These are phyloP conservation scores for Drosophila carrolli DNA, from an alignment of 1,140 invertebrate genomes.

Conservation along the genomic window DNA sequence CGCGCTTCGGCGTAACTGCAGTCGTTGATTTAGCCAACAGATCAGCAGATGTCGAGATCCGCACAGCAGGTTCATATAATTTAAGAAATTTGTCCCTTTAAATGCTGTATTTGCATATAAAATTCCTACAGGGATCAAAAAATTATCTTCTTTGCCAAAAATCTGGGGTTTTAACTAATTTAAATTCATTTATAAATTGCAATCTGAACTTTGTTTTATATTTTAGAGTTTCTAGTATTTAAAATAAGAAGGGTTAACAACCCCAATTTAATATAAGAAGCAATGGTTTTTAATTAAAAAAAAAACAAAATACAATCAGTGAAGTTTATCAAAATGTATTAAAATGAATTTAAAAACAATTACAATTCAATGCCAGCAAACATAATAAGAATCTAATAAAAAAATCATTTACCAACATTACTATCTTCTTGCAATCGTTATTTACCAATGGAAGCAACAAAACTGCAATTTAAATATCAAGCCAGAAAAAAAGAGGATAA, in stretches of 20 bases:
- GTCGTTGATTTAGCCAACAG: conserved; percentile 33
- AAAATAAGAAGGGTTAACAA: no score
- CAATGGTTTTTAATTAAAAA: no score
- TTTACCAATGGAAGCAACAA: conserved; percentile 34
- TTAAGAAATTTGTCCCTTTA: conserved; percentile 39
- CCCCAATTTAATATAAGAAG: no score
- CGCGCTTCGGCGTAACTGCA: conserved; percentile 31
- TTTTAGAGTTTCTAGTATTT: no score
- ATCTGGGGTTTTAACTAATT: no score
- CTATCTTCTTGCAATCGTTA: background rate
- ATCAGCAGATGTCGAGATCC: conserved; percentile 39
- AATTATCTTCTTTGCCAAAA: no score
- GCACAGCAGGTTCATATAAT: conserved; percentile 47
- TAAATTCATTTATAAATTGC: no score
- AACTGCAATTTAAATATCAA: conserved; percentile 35
- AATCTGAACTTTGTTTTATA: no score
- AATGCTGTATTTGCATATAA: conserved; percentile 29
- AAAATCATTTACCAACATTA: background rate
- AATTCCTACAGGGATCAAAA: background rate
- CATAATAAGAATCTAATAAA: conserved; percentile 6
- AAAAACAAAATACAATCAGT: no score
- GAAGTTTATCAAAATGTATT: no score
- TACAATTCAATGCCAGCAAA: background rate
- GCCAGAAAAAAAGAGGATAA: conserved; percentile 4
- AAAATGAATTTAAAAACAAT: no score